Percentiles rank a stretch among this genome's conserved stretches.
Evolutionary conservation across 92 coral and sea anemone species (phyloP).

Genomic region (Zoanthus gigantus): DNA sequence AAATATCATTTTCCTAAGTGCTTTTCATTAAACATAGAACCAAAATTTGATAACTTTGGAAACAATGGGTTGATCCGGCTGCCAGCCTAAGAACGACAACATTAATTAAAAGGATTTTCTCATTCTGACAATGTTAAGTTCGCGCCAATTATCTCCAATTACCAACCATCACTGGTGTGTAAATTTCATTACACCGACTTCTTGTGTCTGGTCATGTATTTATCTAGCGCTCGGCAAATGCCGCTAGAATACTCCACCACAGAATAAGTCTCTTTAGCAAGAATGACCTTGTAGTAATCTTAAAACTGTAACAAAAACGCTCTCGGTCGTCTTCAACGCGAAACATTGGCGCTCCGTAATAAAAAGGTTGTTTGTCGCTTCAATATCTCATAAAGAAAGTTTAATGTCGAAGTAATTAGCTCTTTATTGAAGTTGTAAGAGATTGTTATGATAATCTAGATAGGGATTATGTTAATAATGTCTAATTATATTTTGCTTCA

Average conservation of each 20-base stretch:
- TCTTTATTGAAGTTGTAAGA: constrained; percentile 98
- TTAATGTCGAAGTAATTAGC: constrained; percentile 98
- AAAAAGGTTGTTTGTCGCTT: constrained; percentile 44
- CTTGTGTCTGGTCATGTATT: constrained; percentile 68
- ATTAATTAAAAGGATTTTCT: constrained; percentile 95
- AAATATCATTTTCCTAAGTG: constrained; percentile 51
- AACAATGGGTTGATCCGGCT: constrained; percentile 75
- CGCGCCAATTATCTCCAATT: constrained; percentile 99
- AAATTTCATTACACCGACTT: constrained; percentile 97
- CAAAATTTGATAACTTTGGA: constrained; percentile 76
- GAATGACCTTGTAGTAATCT: background rate
- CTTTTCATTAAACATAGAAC: constrained; percentile 61
- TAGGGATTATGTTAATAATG: constrained; percentile 95
- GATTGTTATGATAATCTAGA: constrained; percentile 99
- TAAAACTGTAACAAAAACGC: constrained; percentile 18
- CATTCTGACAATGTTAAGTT: constrained; percentile 92
- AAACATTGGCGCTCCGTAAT: constrained; percentile 3
- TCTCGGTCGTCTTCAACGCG: constrained; percentile 20
- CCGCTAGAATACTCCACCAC: constrained; percentile 35
- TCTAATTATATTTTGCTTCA: constrained; percentile 92
- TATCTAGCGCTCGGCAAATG: constrained; percentile 63
- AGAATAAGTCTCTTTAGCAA: background rate
- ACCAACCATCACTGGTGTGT: constrained; percentile 98
- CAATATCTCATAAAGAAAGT: constrained; percentile 81
- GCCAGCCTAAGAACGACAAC: constrained; percentile 83